These are phyloP conservation scores for Microchrysa polita DNA, from an alignment of 2,888 invertebrate genomes.

Conservation along the genomic window DNA sequence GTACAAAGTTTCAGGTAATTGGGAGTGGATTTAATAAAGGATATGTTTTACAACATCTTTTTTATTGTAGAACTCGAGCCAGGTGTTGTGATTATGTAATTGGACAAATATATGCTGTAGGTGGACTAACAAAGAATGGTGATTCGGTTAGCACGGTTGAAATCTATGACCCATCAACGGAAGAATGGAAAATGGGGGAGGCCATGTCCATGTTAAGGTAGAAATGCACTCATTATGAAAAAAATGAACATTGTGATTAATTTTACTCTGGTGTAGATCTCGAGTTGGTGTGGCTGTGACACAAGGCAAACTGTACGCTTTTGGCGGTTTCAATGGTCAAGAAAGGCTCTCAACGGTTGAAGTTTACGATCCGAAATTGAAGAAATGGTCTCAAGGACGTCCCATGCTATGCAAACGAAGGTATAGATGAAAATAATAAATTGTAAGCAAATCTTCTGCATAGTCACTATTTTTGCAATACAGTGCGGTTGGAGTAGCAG, in stretches of 20 bases:
- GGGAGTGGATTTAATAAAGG: background rate
- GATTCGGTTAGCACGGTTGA: constrained; percentile 87
- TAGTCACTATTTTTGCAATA: no score
- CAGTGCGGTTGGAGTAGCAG: constrained; percentile 83
- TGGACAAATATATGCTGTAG: constrained; percentile 87
- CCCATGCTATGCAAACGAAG: constrained; percentile 84
- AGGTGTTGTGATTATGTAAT: constrained; percentile 78
- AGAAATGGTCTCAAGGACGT: constrained; percentile 80
- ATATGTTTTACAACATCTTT: background rate
- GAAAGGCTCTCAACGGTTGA: constrained; percentile 86
- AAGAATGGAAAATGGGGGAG: constrained; percentile 79
- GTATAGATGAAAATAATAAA: constrained; percentile 61
- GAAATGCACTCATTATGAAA: no score
- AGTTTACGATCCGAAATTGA: constrained; percentile 78
- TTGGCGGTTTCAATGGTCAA: constrained; percentile 86
- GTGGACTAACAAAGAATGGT: constrained; percentile 84
- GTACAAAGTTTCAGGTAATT: constrained; percentile 73
- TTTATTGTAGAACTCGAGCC: constrained; percentile 70
- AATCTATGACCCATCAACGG: constrained; percentile 77
- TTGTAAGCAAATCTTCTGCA: no score
- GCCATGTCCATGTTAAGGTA: constrained; percentile 81
- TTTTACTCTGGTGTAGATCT: constrained; percentile 70
- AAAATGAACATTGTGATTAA: background rate
- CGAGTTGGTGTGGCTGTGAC: constrained; percentile 87
- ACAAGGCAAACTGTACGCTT: constrained; percentile 79